These are phyloP conservation scores for Caradrina kadenii DNA, from an alignment of 2,888 invertebrate genomes.

Conservation along the genomic window DNA sequence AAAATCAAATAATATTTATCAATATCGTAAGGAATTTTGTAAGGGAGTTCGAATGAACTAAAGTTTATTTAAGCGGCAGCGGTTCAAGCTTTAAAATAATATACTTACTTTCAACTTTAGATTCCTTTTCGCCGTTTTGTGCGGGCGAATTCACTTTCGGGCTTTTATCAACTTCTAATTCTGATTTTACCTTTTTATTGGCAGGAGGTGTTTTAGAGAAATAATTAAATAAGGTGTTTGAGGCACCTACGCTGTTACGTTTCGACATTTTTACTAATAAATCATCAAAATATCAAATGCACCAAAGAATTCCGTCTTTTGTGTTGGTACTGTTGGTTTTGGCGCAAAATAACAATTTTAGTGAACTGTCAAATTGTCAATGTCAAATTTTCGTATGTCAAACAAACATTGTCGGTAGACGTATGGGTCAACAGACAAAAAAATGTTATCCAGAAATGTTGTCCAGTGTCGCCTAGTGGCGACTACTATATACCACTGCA, in stretches of 20 bases:
- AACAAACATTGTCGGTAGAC: no score
- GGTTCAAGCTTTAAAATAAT: neutral
- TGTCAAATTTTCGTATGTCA: neutral
- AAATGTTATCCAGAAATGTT: no score
- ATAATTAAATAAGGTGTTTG: slow-evolving; percentile 93
- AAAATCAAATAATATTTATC: neutral
- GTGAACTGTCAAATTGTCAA: slow-evolving; percentile 7
- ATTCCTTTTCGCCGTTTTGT: slow-evolving; percentile 64
- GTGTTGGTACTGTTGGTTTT: slow-evolving; percentile 42
- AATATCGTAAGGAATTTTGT: neutral
- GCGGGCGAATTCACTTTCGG: slow-evolving; percentile 66
- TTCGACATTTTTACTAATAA: slow-evolving; percentile 79
- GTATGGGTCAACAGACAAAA: no score
- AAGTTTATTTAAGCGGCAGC: neutral
- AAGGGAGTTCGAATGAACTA: neutral
- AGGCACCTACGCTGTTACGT: slow-evolving; percentile 79
- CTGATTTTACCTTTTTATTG: slow-evolving; percentile 79
- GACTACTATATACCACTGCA: no score
- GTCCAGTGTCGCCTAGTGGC: no score
- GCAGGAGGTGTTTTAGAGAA: slow-evolving; percentile 91
- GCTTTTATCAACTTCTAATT: slow-evolving; percentile 65
- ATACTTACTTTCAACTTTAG: slow-evolving; percentile 79
- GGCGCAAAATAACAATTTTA: slow-evolving; percentile 51
- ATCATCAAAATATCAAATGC: slow-evolving; percentile 2
- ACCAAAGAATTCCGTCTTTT: slow-evolving; percentile 1